phyloP scores from a whole-genome alignment of 2,888 invertebrate genomes.

The Nymphalis c-album region DNA sequence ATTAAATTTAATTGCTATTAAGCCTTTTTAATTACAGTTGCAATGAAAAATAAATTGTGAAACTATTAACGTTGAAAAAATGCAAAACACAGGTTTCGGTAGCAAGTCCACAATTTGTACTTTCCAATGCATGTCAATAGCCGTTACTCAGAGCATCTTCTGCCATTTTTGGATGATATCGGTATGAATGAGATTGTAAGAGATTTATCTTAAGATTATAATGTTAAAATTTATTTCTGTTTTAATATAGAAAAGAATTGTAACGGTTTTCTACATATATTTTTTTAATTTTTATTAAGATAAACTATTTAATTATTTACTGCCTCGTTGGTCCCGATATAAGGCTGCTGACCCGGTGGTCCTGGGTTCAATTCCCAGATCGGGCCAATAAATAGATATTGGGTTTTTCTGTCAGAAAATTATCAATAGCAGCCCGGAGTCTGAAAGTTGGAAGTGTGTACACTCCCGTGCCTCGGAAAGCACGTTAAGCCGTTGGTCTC shows the following conservation, averaged over 20 bases:
- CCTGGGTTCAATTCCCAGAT: too few species aligned
- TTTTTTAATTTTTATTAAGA: too few species aligned
- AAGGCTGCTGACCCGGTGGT: too few species aligned
- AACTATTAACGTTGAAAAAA: conserved; percentile 18
- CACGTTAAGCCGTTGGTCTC: too few species aligned
- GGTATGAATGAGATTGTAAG: background rate
- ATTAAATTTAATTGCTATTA: background rate
- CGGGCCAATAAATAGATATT: too few species aligned
- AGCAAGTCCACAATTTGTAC: conserved; percentile 66
- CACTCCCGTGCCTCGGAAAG: too few species aligned
- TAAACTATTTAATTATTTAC: too few species aligned
- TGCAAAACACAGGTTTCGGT: conserved; percentile 32
- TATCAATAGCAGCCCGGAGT: too few species aligned
- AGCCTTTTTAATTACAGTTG: background rate
- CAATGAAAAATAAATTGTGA: conserved; percentile 6
- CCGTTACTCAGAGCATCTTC: conserved; percentile 61
- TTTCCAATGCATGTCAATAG: conserved; percentile 71
- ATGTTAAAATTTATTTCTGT: background rate
- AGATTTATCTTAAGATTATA: background rate
- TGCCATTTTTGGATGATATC: conserved; percentile 9
- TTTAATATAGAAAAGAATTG: background rate
- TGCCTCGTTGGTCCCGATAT: too few species aligned
- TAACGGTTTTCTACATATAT: background rate
- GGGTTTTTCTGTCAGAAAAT: too few species aligned
- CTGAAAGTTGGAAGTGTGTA: too few species aligned